Base-by-base conservation (phyloP, 2,888 invertebrate genomes). In the Parnassius glacialis region DNA sequence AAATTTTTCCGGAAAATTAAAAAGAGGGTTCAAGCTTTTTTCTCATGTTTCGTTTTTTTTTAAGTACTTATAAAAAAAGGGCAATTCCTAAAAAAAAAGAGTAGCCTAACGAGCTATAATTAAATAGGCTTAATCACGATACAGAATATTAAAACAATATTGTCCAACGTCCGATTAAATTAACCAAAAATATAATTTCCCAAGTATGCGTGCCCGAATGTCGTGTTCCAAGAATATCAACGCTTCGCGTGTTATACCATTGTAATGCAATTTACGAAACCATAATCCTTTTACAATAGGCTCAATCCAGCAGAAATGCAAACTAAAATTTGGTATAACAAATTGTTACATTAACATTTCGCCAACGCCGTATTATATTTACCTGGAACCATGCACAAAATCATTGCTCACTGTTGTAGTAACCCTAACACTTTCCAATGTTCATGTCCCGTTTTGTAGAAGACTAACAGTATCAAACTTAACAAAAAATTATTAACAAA, bases 261-360 rank as follows among this genome's bases (percentile, higher is more conserved):
- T 86, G 83, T 87, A 82, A 86, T 85, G 82, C 80, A 79, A 83
- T 85, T 87, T 84, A 87, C 84, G 82, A 85, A 87, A 81, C 83
- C 79, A 70, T 87, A 86, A 87, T 85, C 78, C 83, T 79, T 79
- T 75, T 78, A 85, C 85, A 87, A 88, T 82, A 76, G 81, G 80
- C 80, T 82, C 81, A 78, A 76, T 83, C 76, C 76, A 68, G 65
- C 73, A 75, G 75, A 80, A 81, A 81, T 78, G 76, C 79, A 79
- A 82, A 84, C 83, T 81, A 83, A 80, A 83, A 84, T 82, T 76
- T 80, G 78, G 78, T 77, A 79, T 81, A 80, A 80, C 77, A 76
- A 74, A 70, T 64, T 65, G 62, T 61, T 64, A 67, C 68, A 65
- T 68, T 65, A 67, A 66, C 64, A 59, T 67, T 68, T 58, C 65